Base-by-base conservation (phyloP, 2,888 invertebrate species). In the Baccha elongata region DNA sequence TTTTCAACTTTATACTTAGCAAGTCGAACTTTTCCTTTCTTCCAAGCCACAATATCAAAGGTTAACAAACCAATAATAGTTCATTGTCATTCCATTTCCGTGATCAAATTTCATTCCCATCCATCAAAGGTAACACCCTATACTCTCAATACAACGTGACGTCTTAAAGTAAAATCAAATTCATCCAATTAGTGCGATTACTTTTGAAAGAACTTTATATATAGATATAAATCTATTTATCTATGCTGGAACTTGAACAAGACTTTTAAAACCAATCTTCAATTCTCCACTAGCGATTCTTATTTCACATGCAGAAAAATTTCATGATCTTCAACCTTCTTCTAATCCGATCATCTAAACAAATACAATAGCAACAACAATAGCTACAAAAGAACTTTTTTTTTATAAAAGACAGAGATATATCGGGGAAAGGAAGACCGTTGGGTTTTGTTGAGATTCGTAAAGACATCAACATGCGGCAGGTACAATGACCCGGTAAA, bases 301-400 rank as follows among this genome's bases (percentile, higher is more conserved):
- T 62, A 81, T 76, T 76, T 81, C 67, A 65, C 81, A 81, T 67
- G 75, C 76, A 81, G 46, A 46, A 65, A 75, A 71, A 26, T 67
- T 58, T 44, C 71, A 71, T 76, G 80, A 80, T 80, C 80, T 72
- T 75, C 81, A 81, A 71, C 67, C 75, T 76, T 65, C 52, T 44
- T 21, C 46, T 71, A 76, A 81, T 81, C 71, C 58, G 71, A 75
- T 71, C 71, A 67, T 60, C 46, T 52, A 37, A 65, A 46, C 40
- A 78, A 72, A 65, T 48, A 76, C 44, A 76, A 75, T 46, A 64
- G 60, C 52, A 32, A 46, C 52, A 52, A 62, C 37, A 69, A 53
- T 46, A 26, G 46, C 62, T 29, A 67, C 60, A 52, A 52, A 72
- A 40, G 52, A 62, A 62, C 15, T 40, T 58, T 17, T 35, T 29